phyloP scores from a whole-genome alignment of 2,797 vertebrate genomes.

The Acipenser oxyrinchus region DNA sequence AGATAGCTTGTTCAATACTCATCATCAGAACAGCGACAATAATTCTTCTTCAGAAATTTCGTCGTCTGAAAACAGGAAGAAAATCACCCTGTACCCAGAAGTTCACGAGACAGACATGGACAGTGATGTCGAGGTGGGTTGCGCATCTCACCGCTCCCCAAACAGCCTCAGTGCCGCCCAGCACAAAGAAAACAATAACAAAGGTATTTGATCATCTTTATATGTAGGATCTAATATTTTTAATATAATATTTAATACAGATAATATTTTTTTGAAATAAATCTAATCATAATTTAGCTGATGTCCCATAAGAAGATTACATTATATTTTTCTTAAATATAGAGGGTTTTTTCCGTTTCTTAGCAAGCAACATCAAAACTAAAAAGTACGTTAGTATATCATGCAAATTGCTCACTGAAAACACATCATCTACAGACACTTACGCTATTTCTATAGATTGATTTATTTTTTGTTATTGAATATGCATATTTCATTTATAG shows the following conservation, averaged over 20 bases:
- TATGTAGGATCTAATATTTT: not conserved
- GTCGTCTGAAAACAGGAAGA: conserved; percentile 84
- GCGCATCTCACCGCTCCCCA: conserved; percentile 87
- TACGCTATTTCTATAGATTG: too few species aligned
- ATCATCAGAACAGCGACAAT: conserved; percentile 75
- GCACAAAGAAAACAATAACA: conserved; percentile 92
- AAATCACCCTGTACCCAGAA: conserved; percentile 86
- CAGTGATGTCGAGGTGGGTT: conserved; percentile 98
- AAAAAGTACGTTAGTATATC: too few species aligned
- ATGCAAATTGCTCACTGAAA: too few species aligned
- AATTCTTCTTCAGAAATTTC: conserved; percentile 78
- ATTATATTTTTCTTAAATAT: not conserved
- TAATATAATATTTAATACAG: too few species aligned
- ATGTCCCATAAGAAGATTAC: too few species aligned
- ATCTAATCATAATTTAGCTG: not conserved
- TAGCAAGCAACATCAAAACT: not conserved
- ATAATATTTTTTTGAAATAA: not conserved
- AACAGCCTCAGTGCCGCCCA: conserved; percentile 64
- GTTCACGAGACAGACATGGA: conserved; percentile 92
- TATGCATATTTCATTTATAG: too few species aligned
- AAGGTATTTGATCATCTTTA: conserved; percentile 64
- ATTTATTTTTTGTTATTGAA: too few species aligned
- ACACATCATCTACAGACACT: too few species aligned
- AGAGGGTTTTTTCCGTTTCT: not conserved
- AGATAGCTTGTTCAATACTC: conserved; percentile 86